Percentiles rank a stretch among this genome's conserved stretches.
Conservation (phyloP, 2,113 vertebrate species). For the Machaerirhynchus nigripectus region DNA sequence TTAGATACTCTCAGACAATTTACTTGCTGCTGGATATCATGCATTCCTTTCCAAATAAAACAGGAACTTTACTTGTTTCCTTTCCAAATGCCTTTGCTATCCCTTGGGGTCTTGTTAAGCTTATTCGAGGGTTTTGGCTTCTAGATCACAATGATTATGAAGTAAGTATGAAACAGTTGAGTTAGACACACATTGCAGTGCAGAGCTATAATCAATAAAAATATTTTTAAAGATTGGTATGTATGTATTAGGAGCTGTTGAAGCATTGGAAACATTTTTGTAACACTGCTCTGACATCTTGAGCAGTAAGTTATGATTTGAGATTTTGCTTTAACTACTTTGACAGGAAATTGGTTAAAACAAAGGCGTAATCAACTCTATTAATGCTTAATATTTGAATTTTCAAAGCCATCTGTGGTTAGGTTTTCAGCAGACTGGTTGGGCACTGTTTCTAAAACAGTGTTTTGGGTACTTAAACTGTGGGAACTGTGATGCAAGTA, state of each 20-base stretch:
- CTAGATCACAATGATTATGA: constrained; percentile 92
- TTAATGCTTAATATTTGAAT: neutral
- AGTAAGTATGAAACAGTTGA: constrained; percentile 68
- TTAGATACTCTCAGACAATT: constrained; percentile 79
- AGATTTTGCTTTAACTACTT: neutral
- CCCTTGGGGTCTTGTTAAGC: constrained; percentile 87
- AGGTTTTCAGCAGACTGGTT: neutral
- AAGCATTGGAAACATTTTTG: neutral
- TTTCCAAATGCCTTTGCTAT: constrained; percentile 90
- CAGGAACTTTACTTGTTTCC: constrained; percentile 80
- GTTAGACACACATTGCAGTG: neutral
- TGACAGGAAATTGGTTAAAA: neutral
- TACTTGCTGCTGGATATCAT: constrained; percentile 94
- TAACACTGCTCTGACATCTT: neutral
- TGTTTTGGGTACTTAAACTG: neutral
- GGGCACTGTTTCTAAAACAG: neutral
- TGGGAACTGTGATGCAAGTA: neutral
- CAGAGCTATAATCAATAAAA: neutral
- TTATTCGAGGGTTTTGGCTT: constrained; percentile 92
- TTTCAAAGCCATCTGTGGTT: neutral
- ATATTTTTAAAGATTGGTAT: accelerated
- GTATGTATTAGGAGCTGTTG: neutral
- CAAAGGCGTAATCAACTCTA: neutral
- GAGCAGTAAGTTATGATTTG: neutral
- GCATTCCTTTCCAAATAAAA: constrained; percentile 86